Percentiles rank a stretch among this genome's conserved stretches.
phyloP scores from a whole-genome alignment of 2,888 invertebrate species.

The Melanophora roralis region DNA sequence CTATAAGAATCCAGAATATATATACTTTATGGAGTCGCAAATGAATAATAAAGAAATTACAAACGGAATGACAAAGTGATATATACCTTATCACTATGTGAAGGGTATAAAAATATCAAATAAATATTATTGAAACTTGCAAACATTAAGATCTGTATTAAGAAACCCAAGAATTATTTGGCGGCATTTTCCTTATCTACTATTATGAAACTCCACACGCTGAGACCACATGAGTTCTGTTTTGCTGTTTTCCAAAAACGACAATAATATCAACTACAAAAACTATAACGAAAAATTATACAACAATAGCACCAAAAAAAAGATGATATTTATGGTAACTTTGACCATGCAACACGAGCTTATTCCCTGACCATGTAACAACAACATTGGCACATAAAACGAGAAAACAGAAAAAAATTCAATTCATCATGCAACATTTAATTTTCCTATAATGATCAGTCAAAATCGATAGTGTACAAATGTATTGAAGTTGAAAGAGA shows the following conservation, averaged over 20 bases:
- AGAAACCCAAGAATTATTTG: constrained; percentile 20
- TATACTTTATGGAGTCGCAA: no score
- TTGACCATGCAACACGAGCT: constrained; percentile 69
- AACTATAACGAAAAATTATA: constrained; percentile 2
- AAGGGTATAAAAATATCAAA: constrained; percentile 36
- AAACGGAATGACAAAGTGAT: no score
- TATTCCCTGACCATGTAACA: constrained; percentile 60
- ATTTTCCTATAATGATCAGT: constrained; percentile 31
- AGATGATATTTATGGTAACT: constrained; percentile 74
- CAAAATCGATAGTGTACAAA: constrained; percentile 23
- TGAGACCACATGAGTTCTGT: constrained; percentile 61
- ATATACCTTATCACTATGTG: no score
- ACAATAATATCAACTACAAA: not conserved
- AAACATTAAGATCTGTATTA: not conserved
- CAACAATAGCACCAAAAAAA: constrained; percentile 37
- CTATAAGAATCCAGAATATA: no score
- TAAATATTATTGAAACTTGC: constrained; percentile 21
- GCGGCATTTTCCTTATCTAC: constrained; percentile 53
- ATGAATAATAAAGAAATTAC: no score
- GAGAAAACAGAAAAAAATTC: constrained; percentile 35
- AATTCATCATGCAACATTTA: constrained; percentile 59
- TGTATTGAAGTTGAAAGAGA: no score
- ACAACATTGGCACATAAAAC: constrained; percentile 59
- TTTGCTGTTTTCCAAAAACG: constrained; percentile 37
- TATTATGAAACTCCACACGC: constrained; percentile 57